Percentiles rank a stretch among this genome's conserved stretches.
These are phyloP conservation scores for Strigamia crassipes DNA, from an alignment of 2,888 invertebrate genomes.

Conservation along the genomic window DNA sequence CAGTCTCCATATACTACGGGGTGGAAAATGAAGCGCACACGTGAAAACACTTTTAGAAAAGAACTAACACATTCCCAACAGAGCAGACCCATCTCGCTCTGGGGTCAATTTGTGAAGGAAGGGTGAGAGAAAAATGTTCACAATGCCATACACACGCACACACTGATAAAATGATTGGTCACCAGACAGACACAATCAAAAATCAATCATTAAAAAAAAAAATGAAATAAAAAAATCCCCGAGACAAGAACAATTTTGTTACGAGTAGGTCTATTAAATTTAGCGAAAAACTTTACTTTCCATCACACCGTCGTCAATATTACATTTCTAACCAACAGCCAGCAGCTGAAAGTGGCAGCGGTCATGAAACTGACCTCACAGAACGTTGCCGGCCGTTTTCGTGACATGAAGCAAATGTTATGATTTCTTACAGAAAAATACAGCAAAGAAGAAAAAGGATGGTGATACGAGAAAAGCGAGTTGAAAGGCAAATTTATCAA, in stretches of 20 bases:
- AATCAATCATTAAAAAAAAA: constrained; percentile 29
- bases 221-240: background rate
- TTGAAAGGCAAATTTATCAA: background rate
- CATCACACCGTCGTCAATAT: constrained; percentile 35
- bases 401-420: constrained; percentile 6
- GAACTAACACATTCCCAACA: constrained; percentile 29
- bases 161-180: constrained; percentile 22
- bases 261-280: constrained; percentile 28
- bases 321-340: background rate
- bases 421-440: constrained; percentile 16
- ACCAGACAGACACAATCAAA: constrained; percentile 32
- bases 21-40: constrained; percentile 41
- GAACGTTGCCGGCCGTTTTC: background rate
- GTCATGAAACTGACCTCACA: background rate
- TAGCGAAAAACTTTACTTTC: constrained; percentile 1
- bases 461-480: background rate
- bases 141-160: background rate
- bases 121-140: background rate
- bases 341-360: constrained; percentile 10
- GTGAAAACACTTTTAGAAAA: constrained; percentile 45
- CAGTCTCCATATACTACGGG: constrained; percentile 33
- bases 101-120: constrained; percentile 16
- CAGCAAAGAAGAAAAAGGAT: background rate
- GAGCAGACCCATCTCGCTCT: background rate
- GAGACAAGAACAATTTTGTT: constrained; percentile 15